Base-by-base conservation (phyloP, 35 echinoderm and acorn worm species). In the Lytechinus variegatus region DNA sequence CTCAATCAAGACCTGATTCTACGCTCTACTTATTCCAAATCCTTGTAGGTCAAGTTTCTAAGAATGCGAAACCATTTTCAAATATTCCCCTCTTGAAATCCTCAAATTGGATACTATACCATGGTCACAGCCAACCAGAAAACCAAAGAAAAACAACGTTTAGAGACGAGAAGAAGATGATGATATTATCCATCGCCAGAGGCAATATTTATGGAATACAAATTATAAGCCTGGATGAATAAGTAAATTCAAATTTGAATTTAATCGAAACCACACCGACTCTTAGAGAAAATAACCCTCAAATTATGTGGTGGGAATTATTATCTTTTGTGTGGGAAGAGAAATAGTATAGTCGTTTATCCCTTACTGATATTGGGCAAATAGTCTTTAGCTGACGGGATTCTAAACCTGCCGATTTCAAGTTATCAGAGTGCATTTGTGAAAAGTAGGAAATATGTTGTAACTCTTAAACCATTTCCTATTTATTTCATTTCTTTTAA, bases 11-110 rank as follows among this genome's bases (percentile, higher is more conserved):
- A 79, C n/a, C 66, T 21, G 66, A 16, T 79, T 79, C 66, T 79
- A 79, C 66, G 66, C 66, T 79, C 66, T 79, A 79, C 66, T 79
- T 79, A 79, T 79, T 79, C 16, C 21, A 16, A 79, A 79, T 79
- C 66, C 66, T 79, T 19, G 66, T 79, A 79, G 66, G 66, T 79
- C 66, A 79, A 79, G 14, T 79, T 79, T 79, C 66, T n/a, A 79
- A 79, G 66, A 79, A 79, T 79, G 66, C 19, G 66, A 79, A 79
- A 79, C 66, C 66, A 79, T 79, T 79, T 79, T 79, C 66, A 79
- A 79, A 79, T 79, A 79, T 79, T 24, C n/a, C 66, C 19, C 66
- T 79, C 66, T 79, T 79, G 21, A 79, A 79, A 79, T 79, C 66
- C 66, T 79, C 66, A 79, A 79, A 79, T 79, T 79, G 19, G 66